A percentile compares a stretch with the other conserved stretches of the same genome.
phyloP scores from a whole-genome alignment of 1,140 invertebrate genomes.

The Zaprionus gabonicus region DNA sequence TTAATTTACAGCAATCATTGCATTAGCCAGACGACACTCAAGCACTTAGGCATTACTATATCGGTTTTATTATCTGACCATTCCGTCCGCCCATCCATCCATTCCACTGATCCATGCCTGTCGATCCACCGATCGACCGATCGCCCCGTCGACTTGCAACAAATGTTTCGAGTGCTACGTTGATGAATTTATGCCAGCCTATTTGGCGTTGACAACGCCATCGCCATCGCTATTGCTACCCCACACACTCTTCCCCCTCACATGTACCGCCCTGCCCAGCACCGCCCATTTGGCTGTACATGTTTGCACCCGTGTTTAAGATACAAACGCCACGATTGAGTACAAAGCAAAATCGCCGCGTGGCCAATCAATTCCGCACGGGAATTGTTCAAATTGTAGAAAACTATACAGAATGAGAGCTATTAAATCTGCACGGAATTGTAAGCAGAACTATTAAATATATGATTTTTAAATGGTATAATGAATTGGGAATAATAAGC shows the following conservation, averaged over 20 bases:
- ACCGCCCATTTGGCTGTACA: slow-evolving; percentile 22
- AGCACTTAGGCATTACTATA: slow-evolving; percentile 75
- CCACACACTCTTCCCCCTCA: background rate
- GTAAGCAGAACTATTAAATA: background rate
- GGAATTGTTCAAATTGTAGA: slow-evolving; percentile 16
- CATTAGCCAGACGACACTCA: slow-evolving; percentile 58
- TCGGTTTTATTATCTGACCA: slow-evolving; percentile 76
- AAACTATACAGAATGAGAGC: slow-evolving; percentile 8
- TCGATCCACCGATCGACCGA: slow-evolving; percentile 6
- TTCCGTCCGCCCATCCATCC: slow-evolving; percentile 5
- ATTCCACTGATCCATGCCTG: slow-evolving; percentile 27
- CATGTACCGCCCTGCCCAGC: slow-evolving; percentile 14
- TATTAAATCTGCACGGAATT: background rate
- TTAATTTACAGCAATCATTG: slow-evolving; percentile 78
- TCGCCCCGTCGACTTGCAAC: slow-evolving; percentile 58
- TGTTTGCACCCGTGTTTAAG: slow-evolving; percentile 32
- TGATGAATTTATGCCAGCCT: slow-evolving; percentile 78
- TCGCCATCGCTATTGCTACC: slow-evolving; percentile 13
- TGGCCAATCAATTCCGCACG: slow-evolving; percentile 36
- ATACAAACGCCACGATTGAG: slow-evolving; percentile 44
- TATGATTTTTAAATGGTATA: too few species aligned
- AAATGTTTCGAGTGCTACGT: slow-evolving; percentile 58
- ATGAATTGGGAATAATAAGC: too few species aligned
- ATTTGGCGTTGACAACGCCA: slow-evolving; percentile 59
- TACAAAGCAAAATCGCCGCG: slow-evolving; percentile 40